Percentiles rank a stretch among this genome's conserved stretches.
These are phyloP conservation scores for Atherinosoma microstoma DNA, from an alignment of 2,797 vertebrate genomes.

Conservation along the genomic window DNA sequence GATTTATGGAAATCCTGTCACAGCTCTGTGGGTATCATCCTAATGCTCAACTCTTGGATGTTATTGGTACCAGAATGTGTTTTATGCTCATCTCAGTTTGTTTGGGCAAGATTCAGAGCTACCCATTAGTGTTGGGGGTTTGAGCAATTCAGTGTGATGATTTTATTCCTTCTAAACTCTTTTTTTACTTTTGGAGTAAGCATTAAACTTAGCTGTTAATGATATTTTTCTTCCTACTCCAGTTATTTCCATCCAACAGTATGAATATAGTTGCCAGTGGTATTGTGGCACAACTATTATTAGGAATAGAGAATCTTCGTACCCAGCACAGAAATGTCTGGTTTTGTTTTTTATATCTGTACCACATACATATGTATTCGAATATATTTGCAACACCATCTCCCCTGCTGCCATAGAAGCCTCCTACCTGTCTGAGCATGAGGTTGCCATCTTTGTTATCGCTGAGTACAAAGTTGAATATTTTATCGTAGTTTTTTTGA, in stretches of 20 bases:
- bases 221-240: neutral
- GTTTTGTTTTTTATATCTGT: too few species aligned
- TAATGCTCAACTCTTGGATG: neutral
- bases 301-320: neutral
- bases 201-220: neutral
- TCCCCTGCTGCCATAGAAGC: neutral
- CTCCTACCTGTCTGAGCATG: conserved; percentile 87
- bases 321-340: neutral
- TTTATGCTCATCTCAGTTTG: conserved; percentile 4
- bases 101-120: conserved; percentile 3
- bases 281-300: neutral
- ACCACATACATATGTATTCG: too few species aligned
- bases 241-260: neutral
- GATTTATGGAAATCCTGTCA: conserved; percentile 29
- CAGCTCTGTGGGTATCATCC: conserved; percentile 5
- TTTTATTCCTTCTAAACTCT: neutral
- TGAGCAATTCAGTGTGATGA: neutral
- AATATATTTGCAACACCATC: neutral
- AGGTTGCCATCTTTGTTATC: conserved; percentile 87
- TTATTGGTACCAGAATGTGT: conserved; percentile 1
- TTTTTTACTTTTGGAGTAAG: neutral
- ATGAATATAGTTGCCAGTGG: neutral
- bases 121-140: neutral
- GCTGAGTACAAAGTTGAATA: conserved; percentile 83
- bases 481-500: conserved; percentile 31